Base-by-base conservation (phyloP, 1,140 invertebrate genomes). In the Eupeodes corollae region DNA sequence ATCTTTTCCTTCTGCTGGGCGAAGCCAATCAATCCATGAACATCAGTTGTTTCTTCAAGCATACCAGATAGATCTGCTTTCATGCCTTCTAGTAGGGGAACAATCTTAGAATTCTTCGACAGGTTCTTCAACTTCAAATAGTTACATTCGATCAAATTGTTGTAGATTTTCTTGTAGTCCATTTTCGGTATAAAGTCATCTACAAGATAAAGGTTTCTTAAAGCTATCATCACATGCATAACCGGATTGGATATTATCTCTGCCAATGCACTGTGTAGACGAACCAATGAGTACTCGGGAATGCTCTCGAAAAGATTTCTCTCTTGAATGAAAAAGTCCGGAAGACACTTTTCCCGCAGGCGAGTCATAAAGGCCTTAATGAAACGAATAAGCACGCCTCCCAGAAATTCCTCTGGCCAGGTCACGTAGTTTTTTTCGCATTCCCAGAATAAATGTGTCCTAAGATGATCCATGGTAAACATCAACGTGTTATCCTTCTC, bases 391-490 rank as follows among this genome's bases (percentile, higher is more conserved):
- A 88, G 54, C 32, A 75, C 77, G 53, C 79, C 75, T 13, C 84
- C 84, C 1, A 84, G 68, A 33, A 78, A 69, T 60, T 82, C 76
- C 52, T 86, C 80, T 0, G 79, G 73, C 84, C 83, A 88, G 40
- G 73, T 77, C 3, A 73, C 72, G 53, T 75, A 77, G 50, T 80
- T 76, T 21, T 77, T 75, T 59, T 89, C 85, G 50, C 83, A 82
- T 63, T 86, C 73, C 81, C 82, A 86, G 58, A 85, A 87, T n/a
- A 89, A 60, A 56, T 82, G 78, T 45, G 79, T 81, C 46, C 82
- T 75, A n/a, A 88, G 74, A 58, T 88, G 85, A 46, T 79, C 75
- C 0, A 58, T 59, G 53, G 48, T 12, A 52, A 55, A 42, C 56
- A 52, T 61, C 41, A 56, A 50, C 0, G 55, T 44, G 38, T 54